These are phyloP conservation scores for Drosophila flavopinicola DNA, from an alignment of 2,888 invertebrate species.

Conservation along the genomic window DNA sequence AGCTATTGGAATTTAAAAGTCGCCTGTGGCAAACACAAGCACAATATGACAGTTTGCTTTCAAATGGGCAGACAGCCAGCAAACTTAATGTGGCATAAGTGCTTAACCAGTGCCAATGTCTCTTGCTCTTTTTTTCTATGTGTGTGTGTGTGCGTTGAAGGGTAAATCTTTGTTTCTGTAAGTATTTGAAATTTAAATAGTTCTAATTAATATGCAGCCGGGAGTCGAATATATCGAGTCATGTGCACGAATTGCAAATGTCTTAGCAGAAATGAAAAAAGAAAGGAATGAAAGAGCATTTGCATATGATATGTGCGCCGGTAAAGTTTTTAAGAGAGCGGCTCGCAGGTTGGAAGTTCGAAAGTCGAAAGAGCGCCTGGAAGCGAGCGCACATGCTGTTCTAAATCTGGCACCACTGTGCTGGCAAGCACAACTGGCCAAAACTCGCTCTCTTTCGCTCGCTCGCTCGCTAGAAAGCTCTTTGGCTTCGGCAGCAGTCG, in stretches of 20 bases:
- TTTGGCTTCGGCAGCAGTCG: constrained; percentile 33
- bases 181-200: constrained; percentile 4
- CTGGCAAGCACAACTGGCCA: constrained; percentile 17
- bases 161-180: neutral
- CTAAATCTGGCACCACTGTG: constrained; percentile 56
- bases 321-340: constrained; percentile 22
- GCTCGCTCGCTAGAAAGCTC: constrained; percentile 39
- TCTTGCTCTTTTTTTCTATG: neutral
- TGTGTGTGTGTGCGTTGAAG: neutral
- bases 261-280: neutral
- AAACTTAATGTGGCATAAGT: constrained; percentile 63
- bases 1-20: constrained; percentile 46
- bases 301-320: constrained; percentile 50
- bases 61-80: constrained; percentile 60
- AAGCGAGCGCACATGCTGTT: constrained; percentile 38
- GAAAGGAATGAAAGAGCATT: constrained; percentile 35
- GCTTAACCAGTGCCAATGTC: constrained; percentile 54
- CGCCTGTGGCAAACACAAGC: neutral
- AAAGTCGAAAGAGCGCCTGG: constrained; percentile 54
- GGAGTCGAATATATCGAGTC: neutral
- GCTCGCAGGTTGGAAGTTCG: constrained; percentile 22
- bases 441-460: constrained; percentile 44
- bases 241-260: neutral
- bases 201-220: constrained; percentile 9
- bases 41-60: constrained; percentile 15